Conservation (phyloP, 2,797 vertebrate genomes). For the Micrastur ruficollis region DNA sequence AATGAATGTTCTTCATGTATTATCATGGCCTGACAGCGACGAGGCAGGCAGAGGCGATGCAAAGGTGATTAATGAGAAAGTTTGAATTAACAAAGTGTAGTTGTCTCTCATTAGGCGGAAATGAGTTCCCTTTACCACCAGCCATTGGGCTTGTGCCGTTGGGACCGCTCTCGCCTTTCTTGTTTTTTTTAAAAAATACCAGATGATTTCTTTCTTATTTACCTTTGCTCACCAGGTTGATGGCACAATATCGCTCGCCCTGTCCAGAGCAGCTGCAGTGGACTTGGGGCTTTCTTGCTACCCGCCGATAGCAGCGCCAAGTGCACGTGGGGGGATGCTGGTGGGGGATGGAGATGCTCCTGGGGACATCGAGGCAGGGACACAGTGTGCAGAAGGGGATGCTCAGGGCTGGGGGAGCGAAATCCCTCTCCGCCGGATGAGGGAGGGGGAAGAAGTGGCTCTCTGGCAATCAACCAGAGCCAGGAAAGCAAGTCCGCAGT, state of each 20-base stretch:
- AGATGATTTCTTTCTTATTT: not conserved
- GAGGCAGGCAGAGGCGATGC: conserved; percentile 24
- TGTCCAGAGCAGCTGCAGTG: accelerated
- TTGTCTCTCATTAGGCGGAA: not conserved
- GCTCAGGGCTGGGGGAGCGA: not conserved
- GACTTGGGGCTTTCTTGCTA: not conserved
- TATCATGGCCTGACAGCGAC: conserved; percentile 43
- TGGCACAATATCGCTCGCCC: accelerated
- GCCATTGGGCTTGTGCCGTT: not conserved
- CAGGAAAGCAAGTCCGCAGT: not conserved
- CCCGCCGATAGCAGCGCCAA: accelerated
- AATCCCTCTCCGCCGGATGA: not conserved
- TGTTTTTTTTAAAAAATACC: not conserved
- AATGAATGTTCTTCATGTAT: conserved; percentile 55
- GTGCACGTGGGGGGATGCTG: not conserved
- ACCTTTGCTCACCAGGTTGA: not conserved
- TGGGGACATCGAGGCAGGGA: not conserved
- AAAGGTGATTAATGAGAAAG: conserved; percentile 51
- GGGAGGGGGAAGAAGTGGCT: not conserved
- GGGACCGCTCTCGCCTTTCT: accelerated
- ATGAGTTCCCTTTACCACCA: not conserved
- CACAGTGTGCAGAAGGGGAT: not conserved
- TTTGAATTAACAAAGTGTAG: conserved; percentile 22
- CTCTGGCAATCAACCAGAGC: not conserved
- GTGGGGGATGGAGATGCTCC: not conserved